Evolutionary conservation across 2,888 invertebrate species (phyloP), one percentile per base, ranked within the genome.

Genomic region (Leptopilina myrica): DNA sequence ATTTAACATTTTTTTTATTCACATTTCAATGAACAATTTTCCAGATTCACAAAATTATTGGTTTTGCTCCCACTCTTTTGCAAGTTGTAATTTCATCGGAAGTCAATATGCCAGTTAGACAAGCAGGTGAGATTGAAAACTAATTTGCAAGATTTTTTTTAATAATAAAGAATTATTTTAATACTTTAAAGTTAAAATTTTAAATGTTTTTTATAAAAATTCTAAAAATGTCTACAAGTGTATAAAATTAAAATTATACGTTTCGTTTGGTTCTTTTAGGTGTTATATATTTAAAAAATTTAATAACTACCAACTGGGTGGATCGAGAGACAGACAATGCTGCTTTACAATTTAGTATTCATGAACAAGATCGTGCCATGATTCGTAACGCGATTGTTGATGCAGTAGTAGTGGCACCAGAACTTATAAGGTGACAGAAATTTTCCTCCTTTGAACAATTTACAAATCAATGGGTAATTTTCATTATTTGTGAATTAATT

Each of bases 281-380:
- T 87, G 99, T 97, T 62, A 97, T 99, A 85, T 99, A 98, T 93
- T 93, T 99, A 84, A 99, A 99, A 93, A 99, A 99, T 93, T 94
- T 98, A 90, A 93, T 99, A 79, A 95, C 95, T 46, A 95, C 95
- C 87, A 96, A 95, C 92, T 99, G 99, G 99, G 95, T 95, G 83
- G 97, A 97, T 85, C 95, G 95, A 85, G 97, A 97, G 87, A 93
- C 93, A 0, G 95, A 96, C 84, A 95, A 95, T 11, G 95, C 95
- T 84, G 95, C 95, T 5, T 93, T 95, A 79, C 95, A 96, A 26
- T 99, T 98, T 92, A 95, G 95, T 85, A 95, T 99, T 87, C 98
- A 99, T 88, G 99, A 99, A 92, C 98, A 99, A 91, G 99, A 99
- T 92, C 95, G 98, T 86, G 96, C 96, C 12, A 95, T 98, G 94